These are phyloP conservation scores for Brienomyrus brachyistius DNA, from an alignment of 2,113 vertebrate species.

Conservation along the genomic window DNA sequence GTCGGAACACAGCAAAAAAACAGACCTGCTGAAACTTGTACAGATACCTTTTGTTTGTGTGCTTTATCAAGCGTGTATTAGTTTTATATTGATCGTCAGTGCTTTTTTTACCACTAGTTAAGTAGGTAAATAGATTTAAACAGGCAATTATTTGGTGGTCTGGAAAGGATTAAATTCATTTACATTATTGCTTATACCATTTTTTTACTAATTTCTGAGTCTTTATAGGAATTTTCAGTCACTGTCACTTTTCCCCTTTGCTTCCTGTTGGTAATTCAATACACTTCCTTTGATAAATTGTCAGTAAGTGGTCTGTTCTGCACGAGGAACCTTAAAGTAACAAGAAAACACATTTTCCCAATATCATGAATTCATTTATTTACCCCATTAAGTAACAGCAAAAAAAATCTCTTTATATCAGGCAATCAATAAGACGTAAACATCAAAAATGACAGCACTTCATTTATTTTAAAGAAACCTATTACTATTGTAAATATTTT, in stretches of 20 bases:
- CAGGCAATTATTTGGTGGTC: too few species aligned
- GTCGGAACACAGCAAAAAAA: too few species aligned
- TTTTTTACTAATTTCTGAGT: neutral
- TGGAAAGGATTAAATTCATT: too few species aligned
- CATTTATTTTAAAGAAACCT: constrained; percentile 64
- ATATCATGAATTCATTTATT: constrained; percentile 13
- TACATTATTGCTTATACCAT: neutral
- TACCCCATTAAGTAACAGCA: neutral
- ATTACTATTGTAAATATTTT: constrained; percentile 59
- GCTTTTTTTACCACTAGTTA: too few species aligned
- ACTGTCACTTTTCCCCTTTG: neutral
- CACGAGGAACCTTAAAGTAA: too few species aligned
- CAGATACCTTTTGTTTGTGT: too few species aligned
- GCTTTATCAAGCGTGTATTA: too few species aligned
- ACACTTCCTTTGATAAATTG: neutral
- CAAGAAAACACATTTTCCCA: neutral
- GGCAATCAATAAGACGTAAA: constrained; percentile 3
- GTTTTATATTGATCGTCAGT: too few species aligned
- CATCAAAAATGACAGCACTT: constrained; percentile 37
- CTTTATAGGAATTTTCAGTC: neutral
- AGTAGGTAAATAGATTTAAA: too few species aligned
- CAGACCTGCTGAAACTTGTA: too few species aligned
- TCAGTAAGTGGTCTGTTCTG: neutral
- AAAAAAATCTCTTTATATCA: neutral
- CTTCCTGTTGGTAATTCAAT: neutral